Percentiles rank a stretch among this genome's conserved stretches.
Conservation (phyloP, 2,113 vertebrate species). For the Nesoenas mayeri region DNA sequence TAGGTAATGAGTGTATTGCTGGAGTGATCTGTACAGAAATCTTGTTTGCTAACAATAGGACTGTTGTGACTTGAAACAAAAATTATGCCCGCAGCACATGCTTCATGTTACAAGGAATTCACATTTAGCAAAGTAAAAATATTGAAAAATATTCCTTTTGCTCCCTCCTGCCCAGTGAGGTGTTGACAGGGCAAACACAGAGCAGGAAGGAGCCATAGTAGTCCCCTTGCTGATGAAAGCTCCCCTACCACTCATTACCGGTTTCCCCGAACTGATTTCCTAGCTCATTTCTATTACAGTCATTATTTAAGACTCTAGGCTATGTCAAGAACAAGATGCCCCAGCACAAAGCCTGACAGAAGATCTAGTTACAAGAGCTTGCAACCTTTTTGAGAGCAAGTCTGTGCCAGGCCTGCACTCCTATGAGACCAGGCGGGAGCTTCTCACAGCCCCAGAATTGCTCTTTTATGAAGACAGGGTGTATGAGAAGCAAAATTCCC, state of each 20-base stretch:
- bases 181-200: not conserved
- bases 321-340: not conserved
- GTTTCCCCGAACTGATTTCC: not conserved
- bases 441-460: not conserved
- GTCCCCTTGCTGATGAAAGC: not conserved
- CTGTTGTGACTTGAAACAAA: slow-evolving; percentile 23
- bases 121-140: not conserved
- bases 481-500: not conserved
- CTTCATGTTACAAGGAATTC: not conserved
- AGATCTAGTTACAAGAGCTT: not conserved
- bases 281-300: not conserved
- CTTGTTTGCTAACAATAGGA: slow-evolving; percentile 58
- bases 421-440: rapidly evolving
- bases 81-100: not conserved
- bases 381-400: not conserved
- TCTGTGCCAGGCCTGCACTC: not conserved
- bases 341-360: not conserved
- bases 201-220: not conserved
- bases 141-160: not conserved
- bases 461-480: not conserved
- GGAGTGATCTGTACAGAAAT: slow-evolving; percentile 8
- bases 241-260: rapidly evolving
- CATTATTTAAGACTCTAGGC: not conserved
- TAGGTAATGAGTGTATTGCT: slow-evolving; percentile 58
- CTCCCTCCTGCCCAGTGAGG: not conserved